phyloP scores from a whole-genome alignment of 2,797 vertebrate genomes.

The Jordanella pulchra region DNA sequence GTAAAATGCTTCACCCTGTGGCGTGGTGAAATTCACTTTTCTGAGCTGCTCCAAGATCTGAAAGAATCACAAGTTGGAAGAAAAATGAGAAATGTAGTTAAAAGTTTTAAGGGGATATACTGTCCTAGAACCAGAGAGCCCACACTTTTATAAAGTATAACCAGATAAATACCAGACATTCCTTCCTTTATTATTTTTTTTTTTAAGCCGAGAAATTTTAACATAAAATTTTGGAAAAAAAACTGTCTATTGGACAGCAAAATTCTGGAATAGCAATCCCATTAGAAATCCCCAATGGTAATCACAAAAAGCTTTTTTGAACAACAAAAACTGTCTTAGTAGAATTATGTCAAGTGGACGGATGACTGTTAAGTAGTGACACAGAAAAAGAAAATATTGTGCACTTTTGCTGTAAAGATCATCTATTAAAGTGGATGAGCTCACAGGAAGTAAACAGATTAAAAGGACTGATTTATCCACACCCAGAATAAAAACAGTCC shows the following conservation, averaged over 20 bases:
- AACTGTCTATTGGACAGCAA: not conserved
- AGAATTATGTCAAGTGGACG: not conserved
- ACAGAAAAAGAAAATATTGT: not conserved
- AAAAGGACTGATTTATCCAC: not conserved
- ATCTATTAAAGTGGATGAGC: not conserved
- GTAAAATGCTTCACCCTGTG: slow-evolving; percentile 72
- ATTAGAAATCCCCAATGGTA: not conserved
- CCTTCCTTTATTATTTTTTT: not conserved
- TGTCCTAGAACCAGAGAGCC: not conserved
- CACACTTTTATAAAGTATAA: not conserved
- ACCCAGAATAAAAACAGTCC: no score
- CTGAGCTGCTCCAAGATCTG: slow-evolving; percentile 72
- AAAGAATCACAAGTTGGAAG: slow-evolving; percentile 6
- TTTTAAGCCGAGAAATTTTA: no score
- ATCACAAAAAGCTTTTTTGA: not conserved
- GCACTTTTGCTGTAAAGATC: not conserved
- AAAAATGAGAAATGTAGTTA: no score
- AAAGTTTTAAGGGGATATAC: not conserved
- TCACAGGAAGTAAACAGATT: not conserved
- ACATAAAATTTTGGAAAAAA: not conserved
- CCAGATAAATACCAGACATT: not conserved
- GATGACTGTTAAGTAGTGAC: not conserved
- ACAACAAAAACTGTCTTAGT: not conserved
- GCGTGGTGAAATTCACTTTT: slow-evolving; percentile 73
- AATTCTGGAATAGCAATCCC: not conserved